These are phyloP conservation scores for Netelia virgata DNA, from an alignment of 2,888 invertebrate species.

Conservation along the genomic window DNA sequence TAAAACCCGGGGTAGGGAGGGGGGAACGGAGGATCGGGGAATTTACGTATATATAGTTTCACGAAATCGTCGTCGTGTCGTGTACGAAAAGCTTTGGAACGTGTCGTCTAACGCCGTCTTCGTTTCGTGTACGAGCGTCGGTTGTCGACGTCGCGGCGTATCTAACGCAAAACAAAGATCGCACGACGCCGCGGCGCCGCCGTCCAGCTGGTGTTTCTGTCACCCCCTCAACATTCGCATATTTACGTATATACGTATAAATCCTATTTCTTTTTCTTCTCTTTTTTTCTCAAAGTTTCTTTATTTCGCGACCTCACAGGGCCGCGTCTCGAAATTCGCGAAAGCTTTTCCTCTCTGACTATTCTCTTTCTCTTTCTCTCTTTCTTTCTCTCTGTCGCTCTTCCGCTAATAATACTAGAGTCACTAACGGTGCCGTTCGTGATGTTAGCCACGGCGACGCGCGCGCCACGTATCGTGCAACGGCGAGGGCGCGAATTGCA, in stretches of 20 bases:
- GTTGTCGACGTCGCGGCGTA: constrained; percentile 31
- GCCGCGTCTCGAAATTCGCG: neutral
- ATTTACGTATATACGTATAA: neutral
- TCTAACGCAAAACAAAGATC: constrained; percentile 74
- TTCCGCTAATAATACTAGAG: constrained; percentile 50
- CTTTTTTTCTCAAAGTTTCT: neutral
- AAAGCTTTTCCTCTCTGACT: constrained; percentile 5
- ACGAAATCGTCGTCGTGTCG: neutral
- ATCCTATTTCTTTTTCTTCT: neutral
- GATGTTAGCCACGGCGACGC: constrained; percentile 31
- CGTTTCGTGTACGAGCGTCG: constrained; percentile 21
- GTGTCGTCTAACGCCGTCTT: constrained; percentile 65
- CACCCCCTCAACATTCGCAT: constrained; percentile 66
- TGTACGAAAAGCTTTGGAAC: constrained; percentile 59
- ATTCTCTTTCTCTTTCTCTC: neutral
- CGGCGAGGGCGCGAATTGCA: constrained; percentile 67
- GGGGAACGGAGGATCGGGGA: neutral
- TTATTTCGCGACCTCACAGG: neutral
- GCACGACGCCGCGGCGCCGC: constrained; percentile 79
- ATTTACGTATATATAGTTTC: neutral
- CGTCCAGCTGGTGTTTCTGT: constrained; percentile 79
- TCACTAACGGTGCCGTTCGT: constrained; percentile 49
- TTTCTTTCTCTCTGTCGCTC: neutral
- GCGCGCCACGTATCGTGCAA: constrained; percentile 34
- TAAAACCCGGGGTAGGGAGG: constrained; percentile 33